Evolutionary conservation across 37 sponge, comb jelly and placozoan species (phyloP).

Genomic region (Axinella damicornis): DNA sequence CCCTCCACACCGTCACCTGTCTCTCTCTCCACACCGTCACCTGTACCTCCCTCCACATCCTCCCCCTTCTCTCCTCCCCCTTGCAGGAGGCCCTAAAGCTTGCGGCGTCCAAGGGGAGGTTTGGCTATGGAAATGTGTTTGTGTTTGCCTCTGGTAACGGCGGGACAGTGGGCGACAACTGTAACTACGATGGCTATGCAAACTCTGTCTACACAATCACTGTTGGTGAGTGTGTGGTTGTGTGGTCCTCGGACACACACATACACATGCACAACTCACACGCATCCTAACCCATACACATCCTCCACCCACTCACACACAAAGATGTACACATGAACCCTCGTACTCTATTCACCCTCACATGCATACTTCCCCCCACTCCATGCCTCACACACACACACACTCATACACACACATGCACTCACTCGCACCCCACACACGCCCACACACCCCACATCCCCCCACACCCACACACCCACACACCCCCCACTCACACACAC

Average conservation of each 20-base stretch:
- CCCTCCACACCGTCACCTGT: too few relatives aligned
- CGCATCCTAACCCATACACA: neutral
- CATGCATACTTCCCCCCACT: too few relatives aligned
- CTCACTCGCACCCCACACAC: neutral
- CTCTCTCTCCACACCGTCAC: too few relatives aligned
- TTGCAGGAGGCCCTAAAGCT: constrained; percentile 48
- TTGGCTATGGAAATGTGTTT: constrained; percentile 89
- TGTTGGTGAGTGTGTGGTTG: constrained; percentile 63
- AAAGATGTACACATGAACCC: neutral
- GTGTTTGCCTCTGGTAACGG: constrained; percentile 97
- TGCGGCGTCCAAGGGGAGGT: constrained; percentile 71
- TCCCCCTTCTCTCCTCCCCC: too few relatives aligned
- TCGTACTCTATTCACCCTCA: neutral
- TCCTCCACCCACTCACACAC: neutral
- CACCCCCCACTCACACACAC: neutral
- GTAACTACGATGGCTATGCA: constrained; percentile 97
- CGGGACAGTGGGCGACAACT: constrained; percentile 75
- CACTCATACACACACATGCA: constrained; percentile 5
- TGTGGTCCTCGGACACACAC: neutral
- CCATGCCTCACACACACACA: neutral
- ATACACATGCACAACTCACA: neutral
- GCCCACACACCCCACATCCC: neutral
- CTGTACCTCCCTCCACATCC: too few relatives aligned
- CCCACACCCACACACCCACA: neutral
- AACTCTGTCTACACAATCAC: constrained; percentile 92